Percentiles rank a stretch among this genome's conserved stretches.
Conservation (phyloP, 1,140 invertebrate genomes). For the Drosophila malerkotliana region DNA sequence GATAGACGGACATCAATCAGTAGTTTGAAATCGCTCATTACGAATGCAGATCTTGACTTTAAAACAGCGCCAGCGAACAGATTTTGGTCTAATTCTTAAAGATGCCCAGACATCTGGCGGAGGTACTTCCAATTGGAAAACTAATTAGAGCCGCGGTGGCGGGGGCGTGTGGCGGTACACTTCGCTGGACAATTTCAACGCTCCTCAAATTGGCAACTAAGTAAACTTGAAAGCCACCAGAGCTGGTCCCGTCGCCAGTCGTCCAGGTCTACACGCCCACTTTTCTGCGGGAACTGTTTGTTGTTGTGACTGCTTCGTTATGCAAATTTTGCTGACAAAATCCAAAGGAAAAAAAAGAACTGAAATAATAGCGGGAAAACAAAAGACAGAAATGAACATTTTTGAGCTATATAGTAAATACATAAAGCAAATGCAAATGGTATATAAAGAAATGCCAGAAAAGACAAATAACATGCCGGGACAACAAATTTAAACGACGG, state of each 20-base stretch:
- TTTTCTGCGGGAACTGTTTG: slow-evolving; percentile 22
- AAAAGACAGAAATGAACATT: slow-evolving; percentile 64
- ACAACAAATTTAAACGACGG: slow-evolving; percentile 57
- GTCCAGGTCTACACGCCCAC: slow-evolving; percentile 42
- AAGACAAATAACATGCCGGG: slow-evolving; percentile 63
- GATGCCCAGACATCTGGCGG: slow-evolving; percentile 23
- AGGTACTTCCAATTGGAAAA: slow-evolving; percentile 52
- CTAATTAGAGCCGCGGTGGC: slow-evolving; percentile 63
- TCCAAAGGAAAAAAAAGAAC: background rate
- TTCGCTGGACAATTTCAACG: slow-evolving; percentile 61
- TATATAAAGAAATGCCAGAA: slow-evolving; percentile 73
- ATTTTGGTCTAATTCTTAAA: slow-evolving; percentile 57
- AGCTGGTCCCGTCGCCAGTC: slow-evolving; percentile 17
- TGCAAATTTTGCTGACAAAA: slow-evolving; percentile 57
- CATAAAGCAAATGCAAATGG: slow-evolving; percentile 67
- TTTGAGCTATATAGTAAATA: slow-evolving; percentile 57
- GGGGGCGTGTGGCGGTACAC: slow-evolving; percentile 32
- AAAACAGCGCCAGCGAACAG: slow-evolving; percentile 26
- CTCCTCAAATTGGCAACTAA: slow-evolving; percentile 72
- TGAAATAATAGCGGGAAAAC: slow-evolving; percentile 16
- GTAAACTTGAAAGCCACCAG: slow-evolving; percentile 71
- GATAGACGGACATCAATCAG: slow-evolving; percentile 69
- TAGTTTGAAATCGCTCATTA: slow-evolving; percentile 56
- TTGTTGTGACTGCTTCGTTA: slow-evolving; percentile 67
- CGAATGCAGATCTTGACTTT: slow-evolving; percentile 58